These are phyloP conservation scores for Anhinga rufa DNA, from an alignment of 2,113 vertebrate species.

Conservation along the genomic window DNA sequence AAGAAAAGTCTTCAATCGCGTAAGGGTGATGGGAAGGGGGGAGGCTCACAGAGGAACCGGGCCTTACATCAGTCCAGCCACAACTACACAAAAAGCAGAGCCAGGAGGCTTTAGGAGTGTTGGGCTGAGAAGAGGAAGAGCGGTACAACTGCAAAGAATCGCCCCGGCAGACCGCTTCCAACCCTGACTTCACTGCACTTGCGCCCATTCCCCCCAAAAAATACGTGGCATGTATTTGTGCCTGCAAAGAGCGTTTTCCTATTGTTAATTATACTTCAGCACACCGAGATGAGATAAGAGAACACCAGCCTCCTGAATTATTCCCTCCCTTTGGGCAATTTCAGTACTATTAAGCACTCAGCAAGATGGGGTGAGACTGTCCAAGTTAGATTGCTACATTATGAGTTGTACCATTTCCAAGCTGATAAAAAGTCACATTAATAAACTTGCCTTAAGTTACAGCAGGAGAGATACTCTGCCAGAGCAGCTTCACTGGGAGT, in stretches of 20 bases:
- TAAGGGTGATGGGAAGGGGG: neutral
- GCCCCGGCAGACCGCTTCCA: neutral
- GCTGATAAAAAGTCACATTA: conserved; percentile 27
- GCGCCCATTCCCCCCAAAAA: neutral
- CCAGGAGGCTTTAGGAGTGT: neutral
- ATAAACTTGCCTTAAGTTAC: conserved; percentile 33
- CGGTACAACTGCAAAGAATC: neutral
- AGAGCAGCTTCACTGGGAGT: neutral
- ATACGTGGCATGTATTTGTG: fast-evolving
- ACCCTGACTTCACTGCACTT: neutral
- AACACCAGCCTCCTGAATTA: neutral
- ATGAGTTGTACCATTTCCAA: neutral
- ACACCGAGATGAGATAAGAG: neutral
- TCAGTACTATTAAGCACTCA: neutral
- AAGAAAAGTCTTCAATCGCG: neutral
- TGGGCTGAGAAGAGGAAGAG: neutral
- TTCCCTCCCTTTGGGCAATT: neutral
- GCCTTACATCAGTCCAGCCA: neutral
- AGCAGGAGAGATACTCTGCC: neutral
- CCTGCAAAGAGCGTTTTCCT: neutral
- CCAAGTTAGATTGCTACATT: neutral
- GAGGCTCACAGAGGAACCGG: fast-evolving
- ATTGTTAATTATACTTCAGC: fast-evolving
- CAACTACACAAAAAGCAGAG: neutral
- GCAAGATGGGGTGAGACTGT: neutral